Evolutionary conservation across 2,797 vertebrate species (phyloP), one percentile per base, ranked within the genome.

Genomic region (Neosilurus mollespiculum): DNA sequence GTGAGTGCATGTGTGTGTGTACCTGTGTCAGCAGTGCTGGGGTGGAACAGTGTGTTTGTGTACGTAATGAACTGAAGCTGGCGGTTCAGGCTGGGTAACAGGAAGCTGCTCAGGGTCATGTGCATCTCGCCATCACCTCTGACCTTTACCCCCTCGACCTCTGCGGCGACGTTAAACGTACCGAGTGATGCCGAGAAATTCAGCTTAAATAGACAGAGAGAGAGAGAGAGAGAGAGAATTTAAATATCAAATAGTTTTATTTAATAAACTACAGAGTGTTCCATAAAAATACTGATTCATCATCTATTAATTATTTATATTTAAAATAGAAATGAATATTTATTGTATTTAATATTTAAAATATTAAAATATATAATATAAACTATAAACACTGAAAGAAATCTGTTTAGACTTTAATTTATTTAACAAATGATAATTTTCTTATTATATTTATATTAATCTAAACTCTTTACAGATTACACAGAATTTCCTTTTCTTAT

Each of bases 11-110:
- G 65, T 26, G 78, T 26, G n/a, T 56, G 20, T 43, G 9, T 91
- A 98, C 97, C 96, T 93, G 94, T 96, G 90, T 98, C 97, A 0
- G 94, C 95, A 0, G 96, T 97, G 90, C 95, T 96, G 77, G 95
- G 95, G 83, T 97, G 96, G 90, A 96, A 98, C 65, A 93, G 89
- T 0, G 93, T 96, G 93, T 96, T 98, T 61, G 95, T 97, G 82
- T 98, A 98, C 80, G 95, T 96, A 89, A 98, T 90, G 83, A 98
- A 96, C 89, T 98, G 96, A 82, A 98, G 93, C 93, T 98, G 97
- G 37, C 96, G 93, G 89, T 98, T 98, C 86, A 98, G 92, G 88
- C 94, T 95, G 15, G 93, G 93, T 86, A 96, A 90, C 56, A 88
- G 88, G 83, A 86, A 30, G 85, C 96, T 95, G 1, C 90, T 90